phyloP scores from a whole-genome alignment of 2,113 vertebrate genomes.

The Tringa solitaria region DNA sequence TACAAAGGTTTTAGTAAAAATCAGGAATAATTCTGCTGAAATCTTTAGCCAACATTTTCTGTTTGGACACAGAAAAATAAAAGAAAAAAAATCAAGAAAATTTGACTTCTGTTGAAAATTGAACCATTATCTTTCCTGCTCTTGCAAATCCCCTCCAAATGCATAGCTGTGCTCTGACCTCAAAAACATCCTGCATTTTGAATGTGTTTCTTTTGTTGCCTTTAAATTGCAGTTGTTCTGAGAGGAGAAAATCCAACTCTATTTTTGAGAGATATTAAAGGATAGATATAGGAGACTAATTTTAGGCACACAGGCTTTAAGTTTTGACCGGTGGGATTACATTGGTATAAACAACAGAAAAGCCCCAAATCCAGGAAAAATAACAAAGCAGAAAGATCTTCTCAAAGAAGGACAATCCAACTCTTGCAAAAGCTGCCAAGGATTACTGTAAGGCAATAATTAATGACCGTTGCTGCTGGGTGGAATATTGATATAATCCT shows the following conservation, averaged over 20 bases:
- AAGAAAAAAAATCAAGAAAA: background rate
- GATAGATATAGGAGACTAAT: background rate
- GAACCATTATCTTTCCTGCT: background rate
- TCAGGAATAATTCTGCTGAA: background rate
- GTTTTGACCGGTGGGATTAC: background rate
- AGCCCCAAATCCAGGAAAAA: conserved; percentile 20
- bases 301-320: background rate
- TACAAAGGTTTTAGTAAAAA: background rate
- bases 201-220: background rate
- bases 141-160: background rate
- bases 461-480: conserved; percentile 58
- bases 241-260: background rate
- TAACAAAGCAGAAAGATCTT: conserved; percentile 23
- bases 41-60: background rate
- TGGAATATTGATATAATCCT: conserved; percentile 70
- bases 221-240: background rate
- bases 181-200: background rate
- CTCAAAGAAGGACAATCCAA: conserved; percentile 21
- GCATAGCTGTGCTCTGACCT: background rate
- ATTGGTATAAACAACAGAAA: background rate
- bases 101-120: background rate
- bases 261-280: background rate
- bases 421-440: conserved; percentile 14
- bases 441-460: conserved; percentile 62
- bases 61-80: background rate